Base-by-base conservation (phyloP, 1,140 invertebrate genomes). In the Macrobrachium rosenbergii region DNA sequence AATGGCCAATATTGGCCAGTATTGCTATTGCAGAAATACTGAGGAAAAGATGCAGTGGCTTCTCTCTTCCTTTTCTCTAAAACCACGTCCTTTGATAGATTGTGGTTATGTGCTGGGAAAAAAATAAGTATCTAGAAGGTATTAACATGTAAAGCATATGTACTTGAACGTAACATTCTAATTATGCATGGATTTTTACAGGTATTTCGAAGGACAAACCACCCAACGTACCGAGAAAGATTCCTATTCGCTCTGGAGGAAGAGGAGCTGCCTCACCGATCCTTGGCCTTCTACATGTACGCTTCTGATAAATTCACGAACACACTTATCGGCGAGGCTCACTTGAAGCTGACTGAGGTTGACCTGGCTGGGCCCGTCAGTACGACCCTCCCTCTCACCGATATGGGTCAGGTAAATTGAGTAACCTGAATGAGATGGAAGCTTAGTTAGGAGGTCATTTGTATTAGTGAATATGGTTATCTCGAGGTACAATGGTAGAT, bases 181-280 rank as follows among this genome's bases (percentile, higher is more conserved):
- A n/a, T 28, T 2, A 6, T 45, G 12, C 59, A 45, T 60, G 43
- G n/a, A 12, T 67, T 62, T 80, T 87, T 90, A n/a, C 90, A 94
- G 94, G 92, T 93, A 19, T 95, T 95, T 90, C 93, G 94, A 81
- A 93, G 94, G 83, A 94, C 94, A 21, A 94, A 94, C 79, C 94
- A 94, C 88, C 95, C 95, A 0, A 94, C 94, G 83, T 96, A 95
- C 91, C 95, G 96, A 90, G 95, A 96, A 91, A 94, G 95, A 67
- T 96, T 96, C 91, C 92, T 96, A 80, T 95, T 96, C 90, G 93
- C 93, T 2, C 91, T 96, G 60, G 94, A 95, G 28, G 92, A 92
- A 37, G 92, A 92, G 90, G 93, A 94, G 76, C 91, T 94, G 23
- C 89, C 92, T 10, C 92, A 92, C 60, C 92, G 92, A 83, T 93